Conservation (phyloP, 64 coral and sea anemone species). For the Stylophora pistillata region DNA sequence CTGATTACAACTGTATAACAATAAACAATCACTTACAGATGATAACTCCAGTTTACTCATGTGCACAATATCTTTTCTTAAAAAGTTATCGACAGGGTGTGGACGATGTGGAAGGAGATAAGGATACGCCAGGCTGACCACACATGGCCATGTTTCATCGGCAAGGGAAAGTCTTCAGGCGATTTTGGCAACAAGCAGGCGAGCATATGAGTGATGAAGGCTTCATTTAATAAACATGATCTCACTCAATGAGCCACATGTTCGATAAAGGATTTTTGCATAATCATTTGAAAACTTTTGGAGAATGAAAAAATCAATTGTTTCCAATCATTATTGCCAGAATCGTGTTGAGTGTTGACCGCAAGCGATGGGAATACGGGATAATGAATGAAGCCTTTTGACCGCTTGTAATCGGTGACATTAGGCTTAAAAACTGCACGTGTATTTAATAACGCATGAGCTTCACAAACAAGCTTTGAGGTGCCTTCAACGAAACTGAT, state of each 20-base stretch:
- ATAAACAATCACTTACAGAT: slow-evolving; percentile 54
- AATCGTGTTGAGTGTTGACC: slow-evolving; percentile 42
- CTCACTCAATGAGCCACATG: slow-evolving; percentile 62
- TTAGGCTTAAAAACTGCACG: slow-evolving; percentile 14
- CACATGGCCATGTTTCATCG: not conserved
- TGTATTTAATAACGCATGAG: slow-evolving; percentile 35
- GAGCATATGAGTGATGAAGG: slow-evolving; percentile 6
- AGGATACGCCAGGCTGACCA: slow-evolving; percentile 7
- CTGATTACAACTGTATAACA: slow-evolving; percentile 67
- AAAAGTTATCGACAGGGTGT: slow-evolving; percentile 16
- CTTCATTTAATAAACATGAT: slow-evolving; percentile 58
- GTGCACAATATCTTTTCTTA: slow-evolving; percentile 32
- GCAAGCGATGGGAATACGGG: slow-evolving; percentile 31
- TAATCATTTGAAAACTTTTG: slow-evolving; percentile 64
- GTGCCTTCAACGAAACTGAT: not conserved
- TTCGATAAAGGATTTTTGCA: slow-evolving; percentile 69
- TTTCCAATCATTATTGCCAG: slow-evolving; percentile 47
- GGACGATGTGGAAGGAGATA: not conserved
- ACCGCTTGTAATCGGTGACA: slow-evolving; percentile 48
- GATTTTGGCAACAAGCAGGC: not conserved
- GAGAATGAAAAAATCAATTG: slow-evolving; percentile 49
- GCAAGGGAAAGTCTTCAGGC: not conserved
- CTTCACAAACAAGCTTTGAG: not conserved
- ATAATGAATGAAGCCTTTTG: slow-evolving; percentile 42
- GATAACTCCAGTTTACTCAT: slow-evolving; percentile 11